phyloP scores from a whole-genome alignment of 2,888 invertebrate genomes.

The Adelognathus sp. region DNA sequence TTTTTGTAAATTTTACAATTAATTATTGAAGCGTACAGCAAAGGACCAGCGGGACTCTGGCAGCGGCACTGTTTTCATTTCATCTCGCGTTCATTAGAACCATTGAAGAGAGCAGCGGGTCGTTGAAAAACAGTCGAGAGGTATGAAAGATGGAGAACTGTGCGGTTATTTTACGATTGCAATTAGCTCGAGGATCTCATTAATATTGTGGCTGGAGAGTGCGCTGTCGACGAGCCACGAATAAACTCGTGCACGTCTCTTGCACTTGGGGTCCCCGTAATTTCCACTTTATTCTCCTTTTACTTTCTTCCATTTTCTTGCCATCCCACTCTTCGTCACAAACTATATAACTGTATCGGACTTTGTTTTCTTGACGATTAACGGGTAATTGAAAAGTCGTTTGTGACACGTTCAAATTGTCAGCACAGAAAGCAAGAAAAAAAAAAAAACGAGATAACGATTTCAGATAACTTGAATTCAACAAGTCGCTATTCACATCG shows the following conservation, averaged over 20 bases:
- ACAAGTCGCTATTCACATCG: background rate
- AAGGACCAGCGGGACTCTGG: background rate
- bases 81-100: background rate
- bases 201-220: background rate
- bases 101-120: background rate
- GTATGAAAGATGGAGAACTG: background rate
- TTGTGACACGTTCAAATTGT: background rate
- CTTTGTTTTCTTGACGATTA: background rate
- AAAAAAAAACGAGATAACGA: background rate
- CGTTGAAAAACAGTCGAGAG: background rate
- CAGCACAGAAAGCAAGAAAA: background rate
- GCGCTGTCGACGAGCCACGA: background rate
- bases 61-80: background rate
- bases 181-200: conserved; percentile 4
- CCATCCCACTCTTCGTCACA: background rate
- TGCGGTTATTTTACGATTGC: background rate
- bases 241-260: background rate
- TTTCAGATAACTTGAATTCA: background rate
- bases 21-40: too few relatives aligned
- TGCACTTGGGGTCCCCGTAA: background rate
- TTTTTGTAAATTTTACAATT: too few relatives aligned
- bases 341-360: background rate
- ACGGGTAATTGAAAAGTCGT: background rate
- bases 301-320: background rate
- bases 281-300: background rate